Evolutionary conservation across 2,113 vertebrate species (phyloP).

Genomic region (Casuarius casuarius): DNA sequence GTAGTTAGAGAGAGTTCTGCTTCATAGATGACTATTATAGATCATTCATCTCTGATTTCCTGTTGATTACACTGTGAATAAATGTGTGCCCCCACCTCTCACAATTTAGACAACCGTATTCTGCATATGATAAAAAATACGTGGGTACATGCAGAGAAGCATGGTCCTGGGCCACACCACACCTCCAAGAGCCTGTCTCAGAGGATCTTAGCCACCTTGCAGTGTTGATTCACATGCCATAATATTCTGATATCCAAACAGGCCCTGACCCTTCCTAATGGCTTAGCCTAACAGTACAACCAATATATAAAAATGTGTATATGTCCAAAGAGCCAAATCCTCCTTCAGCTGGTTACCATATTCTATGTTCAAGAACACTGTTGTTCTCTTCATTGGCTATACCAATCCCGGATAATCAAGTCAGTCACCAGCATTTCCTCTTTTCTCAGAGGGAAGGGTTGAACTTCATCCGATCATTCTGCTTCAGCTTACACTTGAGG

Average conservation of each 20-base stretch:
- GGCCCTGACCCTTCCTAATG: not conserved
- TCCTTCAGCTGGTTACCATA: conserved; percentile 40
- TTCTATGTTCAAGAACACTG: not conserved
- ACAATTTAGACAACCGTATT: not conserved
- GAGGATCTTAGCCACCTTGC: not conserved
- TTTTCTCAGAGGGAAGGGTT: conserved; percentile 26
- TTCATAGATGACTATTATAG: not conserved
- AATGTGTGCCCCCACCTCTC: not conserved
- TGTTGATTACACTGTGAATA: not conserved
- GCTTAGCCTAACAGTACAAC: not conserved
- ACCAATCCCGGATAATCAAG: conserved; percentile 14
- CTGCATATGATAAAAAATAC: not conserved
- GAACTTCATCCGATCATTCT: conserved; percentile 39
- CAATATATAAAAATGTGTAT: not conserved
- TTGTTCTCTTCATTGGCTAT: conserved; percentile 21
- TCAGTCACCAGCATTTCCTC: not conserved
- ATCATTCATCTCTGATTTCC: not conserved
- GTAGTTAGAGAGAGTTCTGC: not conserved
- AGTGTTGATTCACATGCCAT: fast-evolving
- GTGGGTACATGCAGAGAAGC: not conserved
- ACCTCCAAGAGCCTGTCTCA: not conserved
- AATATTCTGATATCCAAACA: not conserved
- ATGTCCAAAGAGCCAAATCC: not conserved
- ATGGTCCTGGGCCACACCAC: not conserved
- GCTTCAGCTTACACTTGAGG: conserved; percentile 26